phyloP scores from a whole-genome alignment of 2,888 invertebrate genomes.

The Coleophora deauratella region DNA sequence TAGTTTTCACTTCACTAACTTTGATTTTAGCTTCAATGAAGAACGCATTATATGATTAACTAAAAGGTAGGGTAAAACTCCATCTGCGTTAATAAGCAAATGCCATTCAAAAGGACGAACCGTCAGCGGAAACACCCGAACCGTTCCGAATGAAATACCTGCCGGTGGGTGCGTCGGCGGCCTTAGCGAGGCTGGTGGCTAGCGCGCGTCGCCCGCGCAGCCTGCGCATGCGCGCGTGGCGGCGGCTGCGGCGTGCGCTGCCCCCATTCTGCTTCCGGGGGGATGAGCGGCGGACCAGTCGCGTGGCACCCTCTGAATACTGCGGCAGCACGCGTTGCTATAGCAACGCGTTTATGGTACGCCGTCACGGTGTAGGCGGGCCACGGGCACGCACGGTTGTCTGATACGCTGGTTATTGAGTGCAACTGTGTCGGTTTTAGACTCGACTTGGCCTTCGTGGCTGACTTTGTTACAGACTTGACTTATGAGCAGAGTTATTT shows the following conservation, averaged over 20 bases:
- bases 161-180: conserved; percentile 41
- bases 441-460: too few species aligned
- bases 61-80: too few species aligned
- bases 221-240: conserved; percentile 17
- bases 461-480: too few species aligned
- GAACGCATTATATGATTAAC: too few species aligned
- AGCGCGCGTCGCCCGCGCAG: conserved; percentile 27
- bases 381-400: too few species aligned
- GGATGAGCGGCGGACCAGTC: conserved; percentile 31
- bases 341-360: conserved; percentile 59
- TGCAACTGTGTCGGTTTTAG: too few species aligned
- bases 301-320: conserved; percentile 43
- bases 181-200: conserved; percentile 28
- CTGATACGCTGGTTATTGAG: too few species aligned
- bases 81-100: too few species aligned
- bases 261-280: conserved; percentile 46
- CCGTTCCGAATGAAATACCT: conserved; percentile 46
- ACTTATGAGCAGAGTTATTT: too few species aligned
- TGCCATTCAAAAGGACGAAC: conserved; percentile 36
- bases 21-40: too few species aligned
- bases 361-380: conserved; percentile 24
- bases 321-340: conserved; percentile 47
- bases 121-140: conserved; percentile 35
- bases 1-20: too few species aligned
- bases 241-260: conserved; percentile 28